Base-by-base conservation (phyloP, 1,140 invertebrate genomes). In the Drosophila orena region DNA sequence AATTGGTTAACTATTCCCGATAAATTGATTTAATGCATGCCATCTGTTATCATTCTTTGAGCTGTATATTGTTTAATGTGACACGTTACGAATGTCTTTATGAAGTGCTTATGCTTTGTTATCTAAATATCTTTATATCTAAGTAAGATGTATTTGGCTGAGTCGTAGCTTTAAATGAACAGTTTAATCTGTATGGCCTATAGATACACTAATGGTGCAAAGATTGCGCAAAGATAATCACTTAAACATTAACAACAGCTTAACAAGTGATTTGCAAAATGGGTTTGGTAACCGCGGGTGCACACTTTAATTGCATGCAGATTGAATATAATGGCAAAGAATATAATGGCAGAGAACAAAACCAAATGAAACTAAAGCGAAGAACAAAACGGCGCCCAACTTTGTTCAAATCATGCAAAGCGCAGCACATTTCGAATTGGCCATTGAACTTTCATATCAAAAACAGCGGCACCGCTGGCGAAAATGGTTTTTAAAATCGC, bases 361-460 rank as follows among this genome's bases (percentile, higher is more conserved):
- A 27, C 35, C 35, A 62, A 66, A 66, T 46, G 22, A 15, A 68
- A 52, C 59, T 47, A 47, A 53, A 65, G n/a, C 17, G 20, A 42
- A 34, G 37, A 59, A 50, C 53, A 61, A 80, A 73, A 46, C 81
- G 81, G 77, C 66, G 66, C 77, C 73, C 55, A 62, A 62, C 27
- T 50, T 62, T 38, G 50, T 46, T 46, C 64, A 35, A 55, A 40
- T 47, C 53, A 69, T 74, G 68, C 60, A 71, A 52, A 88, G 69
- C 64, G n/a, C 46, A 61, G 52, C 79, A 79, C 53, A 77, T 75
- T 68, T 79, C 34, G 59, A 76, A 81, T 75, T 86, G 83, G 83
- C 79, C 83, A 88, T 79, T 86, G 83, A 86, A 86, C 83, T 83
- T 86, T 86, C 20, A 69, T 88, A 86, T 88, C 83, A 71, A 70